Evolutionary conservation across 2,797 vertebrate genomes (phyloP), one percentile per base, ranked within the genome.

Genomic region (Vireo griseus): DNA sequence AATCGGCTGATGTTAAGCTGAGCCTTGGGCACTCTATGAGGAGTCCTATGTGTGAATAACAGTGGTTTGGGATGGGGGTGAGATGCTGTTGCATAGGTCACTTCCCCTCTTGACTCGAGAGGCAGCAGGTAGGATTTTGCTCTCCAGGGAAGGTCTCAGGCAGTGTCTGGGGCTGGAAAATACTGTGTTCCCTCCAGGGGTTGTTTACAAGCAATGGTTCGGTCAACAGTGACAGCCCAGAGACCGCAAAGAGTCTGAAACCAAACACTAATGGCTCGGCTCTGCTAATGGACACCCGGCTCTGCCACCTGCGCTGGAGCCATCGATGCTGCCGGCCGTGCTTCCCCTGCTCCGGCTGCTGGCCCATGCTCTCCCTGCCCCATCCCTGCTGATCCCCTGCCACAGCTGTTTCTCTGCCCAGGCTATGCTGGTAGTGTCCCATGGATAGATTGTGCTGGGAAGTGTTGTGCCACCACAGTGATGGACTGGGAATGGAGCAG

Each of bases 191-290:
- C 45, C 47, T 77, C 28, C 1, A 3, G 21, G 58, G 40, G 31
- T 87, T 95, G 82, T 96, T 96, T 94, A 90, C 78, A 67, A 83
- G 88, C 88, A 3, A 0, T 39, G 65, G 55, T 44, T 76, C 4
- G 1, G 54, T 79, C 2, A 7, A 29, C 72, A 81, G 74, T 31
- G 72, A 74, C 85, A 85, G 58, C 65, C 18, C n/a, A 33, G 91
- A 58, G 75, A 80, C 88, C 6, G 0, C 78, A 92, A 65, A 88
- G 75, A 85, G 73, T 74, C 72, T 96, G 95, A 94, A 97, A 97
- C 66, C 0, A 5, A 87, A 93, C 74, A 39, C 96, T 97, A 96
- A 96, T 96, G 90, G 87, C 77, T 89, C 13, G 5, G 33, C 26
- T 75, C 76, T 80, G 93, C 89, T 96, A 97, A 97, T 96, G 94